Evolutionary conservation across 2,888 invertebrate genomes (phyloP).

Genomic region (Coelinius sp.): DNA sequence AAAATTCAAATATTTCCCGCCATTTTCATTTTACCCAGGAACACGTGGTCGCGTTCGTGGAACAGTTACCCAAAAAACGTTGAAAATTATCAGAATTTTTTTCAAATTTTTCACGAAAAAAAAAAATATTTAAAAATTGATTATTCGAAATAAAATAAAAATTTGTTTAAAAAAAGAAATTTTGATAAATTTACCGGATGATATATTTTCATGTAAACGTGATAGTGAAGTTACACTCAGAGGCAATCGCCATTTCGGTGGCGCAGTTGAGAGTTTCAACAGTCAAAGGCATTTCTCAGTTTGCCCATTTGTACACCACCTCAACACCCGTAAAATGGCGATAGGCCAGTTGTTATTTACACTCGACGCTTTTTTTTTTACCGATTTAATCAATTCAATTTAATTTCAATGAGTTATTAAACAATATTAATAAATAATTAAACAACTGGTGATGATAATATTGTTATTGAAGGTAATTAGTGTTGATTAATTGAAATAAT

Average conservation of each 20-base stretch:
- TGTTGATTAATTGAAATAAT: not conserved
- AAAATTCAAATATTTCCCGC: constrained; percentile 32
- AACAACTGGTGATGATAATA: not conserved
- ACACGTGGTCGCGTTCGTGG: constrained; percentile 22
- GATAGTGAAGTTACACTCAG: no score
- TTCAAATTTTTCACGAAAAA: not conserved
- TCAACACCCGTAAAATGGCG: constrained; percentile 57
- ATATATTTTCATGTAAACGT: no score
- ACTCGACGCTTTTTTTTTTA: constrained; percentile 36
- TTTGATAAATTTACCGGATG: not conserved
- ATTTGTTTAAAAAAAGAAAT: not conserved
- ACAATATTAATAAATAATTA: not conserved
- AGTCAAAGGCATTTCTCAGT: not conserved
- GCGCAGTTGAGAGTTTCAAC: constrained; percentile 28
- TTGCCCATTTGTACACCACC: constrained; percentile 15
- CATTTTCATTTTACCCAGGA: not conserved
- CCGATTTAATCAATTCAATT: not conserved
- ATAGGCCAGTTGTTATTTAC: constrained; percentile 61
- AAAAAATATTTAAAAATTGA: not conserved
- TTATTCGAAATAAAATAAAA: not conserved
- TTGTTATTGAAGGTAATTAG: not conserved
- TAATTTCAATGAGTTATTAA: not conserved
- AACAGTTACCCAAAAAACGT: not conserved
- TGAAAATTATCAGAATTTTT: not conserved
- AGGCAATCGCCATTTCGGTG: constrained; percentile 31